Evolutionary conservation across 2,797 vertebrate genomes (phyloP).

Genomic region (Silurus aristotelis): DNA sequence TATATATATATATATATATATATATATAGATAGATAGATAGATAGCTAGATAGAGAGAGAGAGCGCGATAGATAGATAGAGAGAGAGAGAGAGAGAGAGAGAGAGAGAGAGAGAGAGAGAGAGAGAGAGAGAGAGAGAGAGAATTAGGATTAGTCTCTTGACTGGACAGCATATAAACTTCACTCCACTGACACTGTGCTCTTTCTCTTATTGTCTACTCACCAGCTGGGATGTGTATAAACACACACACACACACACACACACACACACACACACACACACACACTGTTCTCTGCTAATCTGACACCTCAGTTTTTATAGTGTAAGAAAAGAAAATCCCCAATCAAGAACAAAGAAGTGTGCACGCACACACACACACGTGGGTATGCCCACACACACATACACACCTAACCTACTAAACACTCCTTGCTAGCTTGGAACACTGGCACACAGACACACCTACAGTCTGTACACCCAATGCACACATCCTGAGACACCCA

Average conservation of each 20-base stretch:
- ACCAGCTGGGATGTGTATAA: conserved; percentile 45
- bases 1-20: too few relatives aligned
- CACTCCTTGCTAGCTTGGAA: background rate
- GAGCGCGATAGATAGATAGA: too few relatives aligned
- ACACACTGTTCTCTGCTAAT: conserved; percentile 30
- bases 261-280: conserved; percentile 18
- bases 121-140: background rate
- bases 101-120: background rate
- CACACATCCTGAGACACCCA: background rate
- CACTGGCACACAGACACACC: background rate
- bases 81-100: too few relatives aligned
- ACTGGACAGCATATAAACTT: conserved; percentile 30
- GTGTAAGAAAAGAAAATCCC: conserved; percentile 23
- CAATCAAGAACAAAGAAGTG: conserved; percentile 23
- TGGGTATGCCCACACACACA: too few relatives aligned
- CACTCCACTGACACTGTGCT: conserved; percentile 19
- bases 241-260: background rate
- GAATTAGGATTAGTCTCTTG: conserved; percentile 16
- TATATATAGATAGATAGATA: too few relatives aligned
- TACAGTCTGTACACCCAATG: background rate
- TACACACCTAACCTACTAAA: conserved; percentile 14
- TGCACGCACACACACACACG: background rate
- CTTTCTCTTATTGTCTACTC: conserved; percentile 28
- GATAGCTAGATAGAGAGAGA: too few relatives aligned
- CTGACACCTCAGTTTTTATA: conserved; percentile 36